Base-by-base conservation (phyloP, 2,888 invertebrate genomes). In the Pollenia labialis region DNA sequence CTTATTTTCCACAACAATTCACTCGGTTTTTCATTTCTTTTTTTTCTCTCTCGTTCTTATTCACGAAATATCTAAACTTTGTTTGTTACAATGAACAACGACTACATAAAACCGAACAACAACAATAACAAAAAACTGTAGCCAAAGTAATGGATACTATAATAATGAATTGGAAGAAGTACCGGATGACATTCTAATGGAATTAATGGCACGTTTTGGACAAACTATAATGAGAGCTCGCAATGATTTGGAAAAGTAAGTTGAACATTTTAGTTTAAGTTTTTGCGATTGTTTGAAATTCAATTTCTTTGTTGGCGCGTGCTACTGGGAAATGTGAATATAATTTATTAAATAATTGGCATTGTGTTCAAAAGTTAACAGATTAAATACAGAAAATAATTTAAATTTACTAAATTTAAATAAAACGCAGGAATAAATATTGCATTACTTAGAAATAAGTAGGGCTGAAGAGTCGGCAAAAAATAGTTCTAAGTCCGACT, bases 201-300 rank as follows among this genome's bases (percentile, higher is more conserved):
- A 97, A 90, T 95, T 97, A 93, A 94, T 97, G 91, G 95, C 95
- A 90, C 95, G 96, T 91, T 95, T 97, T 90, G 95, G 96, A 89
- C 96, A 96, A 93, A 95, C 96, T 89, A 95, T 97, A 88, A 95
- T 96, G 90, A 95, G 96, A 89, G 96, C 96, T 91, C 95, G 96
- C 91, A 96, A 96, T 93, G 97, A 97, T 93, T 94, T 96, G 93
- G 96, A 97, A 93, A 96, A 95, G 97, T 97, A 93, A 95, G 96
- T 95, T 54, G 10, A 48, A 23, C n/a, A 2, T 46, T 50, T 44
- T 52, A 44, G 12, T 83, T 74, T 23, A 54, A 62, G 32, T 84
- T 64, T 54, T 64, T 60, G 12, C 6, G 64, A 18, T 4, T 62
- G n/a, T n/a, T 62, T 40, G n/a, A 12, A 48, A 66, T 16, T 18